Evolutionary conservation across 2,797 vertebrate genomes (phyloP).

Genomic region (Megalops cyprinoides): DNA sequence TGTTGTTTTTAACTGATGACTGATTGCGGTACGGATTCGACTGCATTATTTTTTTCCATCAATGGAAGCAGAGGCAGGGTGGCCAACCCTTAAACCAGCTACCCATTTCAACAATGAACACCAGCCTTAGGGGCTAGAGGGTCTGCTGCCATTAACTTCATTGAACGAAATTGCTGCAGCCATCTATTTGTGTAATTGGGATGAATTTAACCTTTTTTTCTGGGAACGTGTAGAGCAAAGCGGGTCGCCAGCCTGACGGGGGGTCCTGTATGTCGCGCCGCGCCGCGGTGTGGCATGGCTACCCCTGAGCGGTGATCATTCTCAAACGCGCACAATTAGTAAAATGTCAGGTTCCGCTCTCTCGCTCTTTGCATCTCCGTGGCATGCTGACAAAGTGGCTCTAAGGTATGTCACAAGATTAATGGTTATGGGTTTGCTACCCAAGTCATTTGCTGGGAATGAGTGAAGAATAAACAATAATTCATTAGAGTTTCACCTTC

Average conservation of each 20-base stretch:
- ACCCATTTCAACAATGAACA: too few species aligned
- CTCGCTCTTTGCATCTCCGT: slow-evolving; percentile 46
- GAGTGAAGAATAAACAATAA: slow-evolving; percentile 59
- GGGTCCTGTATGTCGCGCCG: slow-evolving; percentile 54
- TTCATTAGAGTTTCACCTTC: slow-evolving; percentile 55
- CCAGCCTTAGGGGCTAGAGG: background rate
- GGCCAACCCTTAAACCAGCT: slow-evolving; percentile 10
- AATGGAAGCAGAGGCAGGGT: slow-evolving; percentile 33
- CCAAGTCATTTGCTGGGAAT: slow-evolving; percentile 61
- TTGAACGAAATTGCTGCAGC: slow-evolving; percentile 50
- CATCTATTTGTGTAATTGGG: slow-evolving; percentile 48
- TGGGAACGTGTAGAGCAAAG: slow-evolving; percentile 41
- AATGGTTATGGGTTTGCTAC: slow-evolving; percentile 68
- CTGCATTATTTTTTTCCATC: slow-evolving; percentile 23
- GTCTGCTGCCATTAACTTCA: too few species aligned
- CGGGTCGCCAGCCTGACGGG: slow-evolving; percentile 50
- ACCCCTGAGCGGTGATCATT: slow-evolving; percentile 66
- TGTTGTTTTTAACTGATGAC: slow-evolving; percentile 28
- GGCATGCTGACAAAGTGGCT: slow-evolving; percentile 67
- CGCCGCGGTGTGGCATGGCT: slow-evolving; percentile 55
- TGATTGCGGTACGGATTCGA: slow-evolving; percentile 35
- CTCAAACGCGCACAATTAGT: slow-evolving; percentile 77
- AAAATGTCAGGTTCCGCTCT: slow-evolving; percentile 72
- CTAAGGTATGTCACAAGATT: slow-evolving; percentile 69
- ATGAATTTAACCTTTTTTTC: slow-evolving; percentile 42